Conservation (phyloP, 2,113 vertebrate species). For the Phyllopteryx taeniolatus region DNA sequence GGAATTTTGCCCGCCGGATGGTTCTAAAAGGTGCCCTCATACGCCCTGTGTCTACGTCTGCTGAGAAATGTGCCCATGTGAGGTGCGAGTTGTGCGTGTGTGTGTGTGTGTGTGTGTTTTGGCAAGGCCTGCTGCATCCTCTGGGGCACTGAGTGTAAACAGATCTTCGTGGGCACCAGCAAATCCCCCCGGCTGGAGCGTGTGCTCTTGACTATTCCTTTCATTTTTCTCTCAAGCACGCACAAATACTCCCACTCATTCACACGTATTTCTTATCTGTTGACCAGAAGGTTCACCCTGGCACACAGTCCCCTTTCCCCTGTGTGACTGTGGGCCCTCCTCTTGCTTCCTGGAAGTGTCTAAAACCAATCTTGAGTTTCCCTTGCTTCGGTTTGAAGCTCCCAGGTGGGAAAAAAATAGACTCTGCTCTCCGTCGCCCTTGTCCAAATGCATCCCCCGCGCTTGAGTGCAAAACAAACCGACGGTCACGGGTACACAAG, state of each 20-base stretch:
- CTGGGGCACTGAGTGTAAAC: constrained; percentile 60
- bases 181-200: constrained; percentile 37
- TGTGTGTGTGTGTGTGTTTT: constrained; percentile 29
- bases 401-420: constrained; percentile 73
- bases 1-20: constrained; percentile 44
- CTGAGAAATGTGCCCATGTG: constrained; percentile 44
- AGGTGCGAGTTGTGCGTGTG: constrained; percentile 35
- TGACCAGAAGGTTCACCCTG: constrained; percentile 30
- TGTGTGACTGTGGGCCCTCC: constrained; percentile 50
- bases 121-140: constrained; percentile 54
- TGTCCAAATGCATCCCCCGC: constrained; percentile 63
- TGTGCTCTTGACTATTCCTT: constrained; percentile 46
- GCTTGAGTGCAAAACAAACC: constrained; percentile 67
- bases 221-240: constrained; percentile 29
- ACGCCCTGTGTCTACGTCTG: constrained; percentile 54
- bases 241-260: constrained; percentile 37
- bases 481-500: constrained; percentile 31
- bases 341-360: constrained; percentile 69
- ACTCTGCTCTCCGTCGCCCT: constrained; percentile 55
- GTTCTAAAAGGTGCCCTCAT: constrained; percentile 56
- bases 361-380: constrained; percentile 72
- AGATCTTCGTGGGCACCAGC: constrained; percentile 66
- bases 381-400: constrained; percentile 52
- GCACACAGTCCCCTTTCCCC: constrained; percentile 32
- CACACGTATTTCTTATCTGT: constrained; percentile 40